These are phyloP conservation scores for Paguma larvata DNA, from an alignment of 2,797 vertebrate species.

Conservation along the genomic window DNA sequence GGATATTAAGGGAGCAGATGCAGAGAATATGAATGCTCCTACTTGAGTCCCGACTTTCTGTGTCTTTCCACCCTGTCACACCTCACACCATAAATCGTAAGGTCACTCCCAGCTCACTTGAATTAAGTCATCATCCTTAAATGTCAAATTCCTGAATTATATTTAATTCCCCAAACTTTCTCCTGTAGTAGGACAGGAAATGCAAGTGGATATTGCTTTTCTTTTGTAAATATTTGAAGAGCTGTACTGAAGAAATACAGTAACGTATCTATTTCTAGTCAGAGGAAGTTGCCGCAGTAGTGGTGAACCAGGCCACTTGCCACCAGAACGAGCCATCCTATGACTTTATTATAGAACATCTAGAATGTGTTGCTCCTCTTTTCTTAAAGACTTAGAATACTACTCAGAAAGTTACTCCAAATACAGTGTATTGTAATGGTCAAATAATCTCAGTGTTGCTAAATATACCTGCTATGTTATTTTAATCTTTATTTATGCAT, in stretches of 20 bases:
- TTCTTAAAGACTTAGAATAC: background rate
- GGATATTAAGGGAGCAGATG: background rate
- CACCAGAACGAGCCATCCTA: background rate
- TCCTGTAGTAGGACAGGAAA: slow-evolving; percentile 12
- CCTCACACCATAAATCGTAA: background rate
- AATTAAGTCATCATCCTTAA: background rate
- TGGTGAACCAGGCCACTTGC: background rate
- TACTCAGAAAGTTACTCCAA: background rate
- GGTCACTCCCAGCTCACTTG: background rate
- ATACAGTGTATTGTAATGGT: background rate
- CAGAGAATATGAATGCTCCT: background rate
- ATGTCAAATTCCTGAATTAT: slow-evolving; percentile 11
- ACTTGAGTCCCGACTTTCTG: background rate
- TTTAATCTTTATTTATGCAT: background rate
- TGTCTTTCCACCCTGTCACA: background rate
- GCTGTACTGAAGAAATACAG: background rate
- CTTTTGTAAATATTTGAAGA: slow-evolving; percentile 60
- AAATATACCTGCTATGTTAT: background rate
- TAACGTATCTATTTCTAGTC: background rate
- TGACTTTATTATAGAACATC: background rate
- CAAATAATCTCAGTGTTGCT: background rate
- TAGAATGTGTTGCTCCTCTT: background rate
- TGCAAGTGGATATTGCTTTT: background rate
- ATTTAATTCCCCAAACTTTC: slow-evolving; percentile 45
- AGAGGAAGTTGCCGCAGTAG: background rate